Conservation (phyloP, 1,140 invertebrate genomes). For the Bicyclus anynana region DNA sequence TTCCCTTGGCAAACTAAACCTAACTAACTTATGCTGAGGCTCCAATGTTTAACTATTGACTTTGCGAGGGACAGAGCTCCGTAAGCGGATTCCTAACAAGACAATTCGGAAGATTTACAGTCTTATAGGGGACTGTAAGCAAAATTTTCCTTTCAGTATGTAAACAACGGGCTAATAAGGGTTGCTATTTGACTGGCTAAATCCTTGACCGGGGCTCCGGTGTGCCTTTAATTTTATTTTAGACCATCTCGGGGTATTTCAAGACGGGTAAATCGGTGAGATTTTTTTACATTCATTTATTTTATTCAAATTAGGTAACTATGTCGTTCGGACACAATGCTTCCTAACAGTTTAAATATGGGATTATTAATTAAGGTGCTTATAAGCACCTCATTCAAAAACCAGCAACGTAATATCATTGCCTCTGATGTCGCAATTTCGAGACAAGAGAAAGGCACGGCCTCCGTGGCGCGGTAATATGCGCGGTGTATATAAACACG, state of each 20-base stretch:
- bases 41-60: constrained; percentile 21
- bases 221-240: constrained; percentile 7
- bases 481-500: too few relatives aligned
- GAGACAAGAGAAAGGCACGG: too few relatives aligned
- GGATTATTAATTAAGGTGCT: too few relatives aligned
- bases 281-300: too few relatives aligned
- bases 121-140: constrained; percentile 7
- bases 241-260: neutral
- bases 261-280: neutral
- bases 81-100: constrained; percentile 22
- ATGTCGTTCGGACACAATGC: too few relatives aligned
- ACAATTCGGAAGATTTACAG: constrained; percentile 19
- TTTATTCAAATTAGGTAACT: too few relatives aligned
- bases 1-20: constrained; percentile 19
- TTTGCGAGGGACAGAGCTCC: constrained; percentile 14
- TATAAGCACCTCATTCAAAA: too few relatives aligned
- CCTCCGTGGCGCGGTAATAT: too few relatives aligned
- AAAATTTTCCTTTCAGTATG: constrained; percentile 24
- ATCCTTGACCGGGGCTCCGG: neutral
- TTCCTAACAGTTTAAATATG: too few relatives aligned
- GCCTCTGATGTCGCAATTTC: too few relatives aligned
- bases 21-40: constrained; percentile 23
- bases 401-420: too few relatives aligned
- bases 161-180: constrained; percentile 10
- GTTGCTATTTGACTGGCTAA: too few relatives aligned